Conservation (phyloP, 2,113 vertebrate genomes). For the Protomyctophum bolini region DNA sequence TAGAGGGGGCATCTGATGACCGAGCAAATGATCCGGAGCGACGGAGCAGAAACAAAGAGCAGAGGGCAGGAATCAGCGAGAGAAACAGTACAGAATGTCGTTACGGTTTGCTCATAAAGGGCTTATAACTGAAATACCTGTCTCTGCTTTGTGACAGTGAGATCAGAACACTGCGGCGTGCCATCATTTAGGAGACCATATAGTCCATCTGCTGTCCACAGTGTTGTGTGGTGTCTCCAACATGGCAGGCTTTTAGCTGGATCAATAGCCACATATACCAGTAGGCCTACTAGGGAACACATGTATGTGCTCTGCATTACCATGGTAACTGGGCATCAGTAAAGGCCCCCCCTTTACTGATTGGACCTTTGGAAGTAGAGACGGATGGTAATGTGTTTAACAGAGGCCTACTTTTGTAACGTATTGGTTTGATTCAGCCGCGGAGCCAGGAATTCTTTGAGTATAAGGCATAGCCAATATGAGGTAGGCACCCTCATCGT, state of each 20-base stretch:
- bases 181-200: constrained; percentile 25
- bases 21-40: constrained; percentile 65
- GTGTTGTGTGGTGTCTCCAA: constrained; percentile 28
- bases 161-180: constrained; percentile 28
- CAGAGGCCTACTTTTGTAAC: too few species aligned
- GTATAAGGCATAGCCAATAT: not conserved
- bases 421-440: too few species aligned
- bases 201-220: constrained; percentile 29
- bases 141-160: constrained; percentile 19
- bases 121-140: constrained; percentile 23
- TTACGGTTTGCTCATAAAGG: too few species aligned
- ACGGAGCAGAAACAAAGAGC: constrained; percentile 70
- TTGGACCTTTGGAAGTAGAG: too few species aligned
- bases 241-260: constrained; percentile 49
- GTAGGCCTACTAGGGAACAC: constrained; percentile 3
- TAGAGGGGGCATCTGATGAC: constrained; percentile 48
- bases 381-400: too few species aligned
- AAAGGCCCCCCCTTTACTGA: too few species aligned
- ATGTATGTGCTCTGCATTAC: constrained; percentile 27
- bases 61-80: constrained; percentile 56
- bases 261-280: constrained; percentile 50
- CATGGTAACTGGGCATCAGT: constrained; percentile 49
- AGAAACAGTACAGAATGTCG: not conserved
- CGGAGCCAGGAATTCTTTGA: not conserved
- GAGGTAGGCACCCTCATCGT: too few species aligned